These are phyloP conservation scores for Cochlearius cochlearius DNA, from an alignment of 2,113 vertebrate genomes.

Conservation along the genomic window DNA sequence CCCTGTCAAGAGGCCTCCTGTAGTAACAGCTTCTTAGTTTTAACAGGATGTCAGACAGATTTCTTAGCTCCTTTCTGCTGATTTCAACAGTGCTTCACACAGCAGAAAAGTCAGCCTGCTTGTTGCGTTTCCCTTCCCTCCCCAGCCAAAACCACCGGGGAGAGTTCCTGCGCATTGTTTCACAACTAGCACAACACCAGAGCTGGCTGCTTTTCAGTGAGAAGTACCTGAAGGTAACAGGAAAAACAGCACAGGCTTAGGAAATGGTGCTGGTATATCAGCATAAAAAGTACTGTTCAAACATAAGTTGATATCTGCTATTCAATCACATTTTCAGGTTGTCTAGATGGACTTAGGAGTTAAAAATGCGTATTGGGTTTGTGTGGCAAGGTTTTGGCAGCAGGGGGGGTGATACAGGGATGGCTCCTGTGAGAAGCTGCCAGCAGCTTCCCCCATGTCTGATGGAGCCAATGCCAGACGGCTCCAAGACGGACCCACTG, in stretches of 20 bases:
- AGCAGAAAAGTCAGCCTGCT: conserved; percentile 27
- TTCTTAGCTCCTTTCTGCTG: conserved; percentile 46
- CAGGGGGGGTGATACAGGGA: too few relatives aligned
- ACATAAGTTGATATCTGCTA: background rate
- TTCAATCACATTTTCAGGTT: background rate
- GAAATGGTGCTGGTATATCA: background rate
- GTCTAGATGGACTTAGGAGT: background rate
- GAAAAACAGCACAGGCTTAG: background rate
- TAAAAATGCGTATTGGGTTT: background rate
- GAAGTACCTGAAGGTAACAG: background rate
- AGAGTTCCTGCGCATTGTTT: background rate
- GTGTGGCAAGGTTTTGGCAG: too few relatives aligned
- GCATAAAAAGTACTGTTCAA: background rate
- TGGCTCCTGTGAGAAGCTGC: too few relatives aligned
- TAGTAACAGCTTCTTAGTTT: conserved; percentile 48
- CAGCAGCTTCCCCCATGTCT: too few relatives aligned
- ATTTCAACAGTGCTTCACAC: conserved; percentile 28
- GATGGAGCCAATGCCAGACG: too few relatives aligned
- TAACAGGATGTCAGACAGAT: conserved; percentile 51
- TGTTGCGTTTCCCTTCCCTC: conserved; percentile 16
- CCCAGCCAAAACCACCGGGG: background rate
- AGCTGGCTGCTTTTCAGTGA: background rate
- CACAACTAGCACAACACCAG: background rate
- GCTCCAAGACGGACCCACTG: too few relatives aligned
- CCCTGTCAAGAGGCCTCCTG: conserved; percentile 52